These are phyloP conservation scores for Pelobates fuscus DNA, from an alignment of 2,113 vertebrate genomes.

Conservation along the genomic window DNA sequence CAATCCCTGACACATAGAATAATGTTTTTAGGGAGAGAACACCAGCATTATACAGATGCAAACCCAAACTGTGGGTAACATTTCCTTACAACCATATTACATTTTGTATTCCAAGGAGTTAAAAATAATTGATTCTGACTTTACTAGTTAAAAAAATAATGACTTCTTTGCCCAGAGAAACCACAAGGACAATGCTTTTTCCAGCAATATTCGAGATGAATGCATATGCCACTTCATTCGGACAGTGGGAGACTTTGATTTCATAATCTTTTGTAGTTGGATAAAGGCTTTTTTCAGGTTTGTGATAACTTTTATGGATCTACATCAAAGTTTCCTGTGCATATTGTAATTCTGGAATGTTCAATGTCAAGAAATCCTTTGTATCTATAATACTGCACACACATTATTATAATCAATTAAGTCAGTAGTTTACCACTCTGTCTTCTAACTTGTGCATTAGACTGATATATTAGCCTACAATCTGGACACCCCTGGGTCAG, in stretches of 20 bases:
- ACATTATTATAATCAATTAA: constrained; percentile 11
- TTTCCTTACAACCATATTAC: too few relatives aligned
- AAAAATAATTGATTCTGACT: too few relatives aligned
- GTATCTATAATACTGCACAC: constrained; percentile 17
- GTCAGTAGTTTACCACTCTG: constrained; percentile 10
- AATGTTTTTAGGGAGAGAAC: too few relatives aligned
- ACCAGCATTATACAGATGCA: too few relatives aligned
- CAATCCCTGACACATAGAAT: too few relatives aligned
- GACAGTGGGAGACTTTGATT: constrained; percentile 25
- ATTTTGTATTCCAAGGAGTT: too few relatives aligned
- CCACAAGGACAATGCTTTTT: constrained; percentile 28
- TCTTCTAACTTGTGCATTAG: constrained; percentile 8
- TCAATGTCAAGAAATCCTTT: constrained; percentile 29
- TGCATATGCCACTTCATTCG: constrained; percentile 23
- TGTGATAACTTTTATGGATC: constrained; percentile 31
- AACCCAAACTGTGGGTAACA: too few relatives aligned
- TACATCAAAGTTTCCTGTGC: constrained; percentile 35
- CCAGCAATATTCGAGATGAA: constrained; percentile 12
- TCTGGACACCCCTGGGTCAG: too few relatives aligned
- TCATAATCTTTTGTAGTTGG: constrained; percentile 23
- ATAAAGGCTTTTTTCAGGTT: constrained; percentile 37
- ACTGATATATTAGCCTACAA: neutral
- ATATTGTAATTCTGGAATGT: constrained; percentile 33
- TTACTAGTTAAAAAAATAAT: too few relatives aligned
- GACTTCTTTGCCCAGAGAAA: constrained; percentile 7